Evolutionary conservation across 1,140 invertebrate species (phyloP).

Genomic region (Drusus annulatus): DNA sequence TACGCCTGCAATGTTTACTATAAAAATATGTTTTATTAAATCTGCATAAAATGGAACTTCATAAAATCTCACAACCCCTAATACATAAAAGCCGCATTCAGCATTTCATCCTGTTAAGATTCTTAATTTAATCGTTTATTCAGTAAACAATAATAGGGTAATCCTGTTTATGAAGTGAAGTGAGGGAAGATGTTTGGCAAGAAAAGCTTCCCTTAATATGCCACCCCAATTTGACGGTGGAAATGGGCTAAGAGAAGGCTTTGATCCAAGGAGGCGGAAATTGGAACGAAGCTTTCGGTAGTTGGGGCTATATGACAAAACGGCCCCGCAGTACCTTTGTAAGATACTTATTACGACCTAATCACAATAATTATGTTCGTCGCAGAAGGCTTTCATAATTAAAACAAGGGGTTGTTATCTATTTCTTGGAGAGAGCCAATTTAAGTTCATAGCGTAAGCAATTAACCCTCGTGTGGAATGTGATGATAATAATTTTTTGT

Average conservation of each 20-base stretch:
- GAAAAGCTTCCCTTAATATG: not conserved
- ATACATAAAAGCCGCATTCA: no score
- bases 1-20: no score
- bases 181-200: not conserved
- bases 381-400: not conserved
- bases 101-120: no score
- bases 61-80: no score
- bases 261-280: not conserved
- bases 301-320: conserved; percentile 1
- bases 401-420: not conserved
- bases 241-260: not conserved
- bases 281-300: not conserved
- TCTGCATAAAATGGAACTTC: no score
- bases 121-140: no score
- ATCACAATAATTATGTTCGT: not conserved
- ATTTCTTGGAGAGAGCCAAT: no score
- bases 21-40: no score
- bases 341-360: not conserved
- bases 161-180: not conserved
- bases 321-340: not conserved
- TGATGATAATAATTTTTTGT: no score
- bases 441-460: no score
- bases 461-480: no score
- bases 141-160: not conserved
- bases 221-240: not conserved